Base-by-base conservation (phyloP, 2,113 vertebrate species). In the Euleptes europaea region DNA sequence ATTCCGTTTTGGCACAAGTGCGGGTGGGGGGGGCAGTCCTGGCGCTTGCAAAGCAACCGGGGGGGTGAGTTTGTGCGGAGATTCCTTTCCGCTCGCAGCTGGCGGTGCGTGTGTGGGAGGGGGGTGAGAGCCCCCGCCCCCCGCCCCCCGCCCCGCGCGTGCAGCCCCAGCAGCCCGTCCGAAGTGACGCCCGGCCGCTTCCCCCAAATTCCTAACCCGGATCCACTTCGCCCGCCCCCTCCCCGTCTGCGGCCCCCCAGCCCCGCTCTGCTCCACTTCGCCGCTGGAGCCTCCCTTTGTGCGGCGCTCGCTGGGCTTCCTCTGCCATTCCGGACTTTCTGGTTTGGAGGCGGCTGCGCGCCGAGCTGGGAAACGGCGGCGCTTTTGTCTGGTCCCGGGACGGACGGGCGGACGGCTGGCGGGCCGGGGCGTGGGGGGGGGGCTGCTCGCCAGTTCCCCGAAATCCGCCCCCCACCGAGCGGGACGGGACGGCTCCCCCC, bases 271-370 rank as follows among this genome's bases (percentile, higher is more conserved):
- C 57, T 26, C 57, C 57, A 19, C 82, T 31, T 31, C 3, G 17
- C 42, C 4, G 19, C n/a, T 31, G 51, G n/a, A 13, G 2, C 33
- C 31, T 10, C 57, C 35, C 80, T 82, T 82, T 82, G 80, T 82
- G 69, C 80, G 28, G 21, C 60, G 38, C 8, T 4, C 11, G 60
- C 38, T 12, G 2, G 9, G 28, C 9, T 14, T 26, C 17, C 3
- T 15, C 83, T 54, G 63, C 83, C 5, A 40, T 31, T 70, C 83
- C 35, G 82, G 83, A 78, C 65, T 54, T 84, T 78, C 83, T 54
- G 63, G 74, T 69, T 70, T 47, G 51, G 9, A 4, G 8, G 69
- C 33, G 44, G 54, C 10, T 26, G 13, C 19, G 35, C 76, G 19
- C 74, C 4, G 15, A 10, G 38, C 78, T 19, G 76, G 54, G 10